These are phyloP conservation scores for Penaeus vannamei DNA, from an alignment of 1,140 invertebrate genomes.

Conservation along the genomic window DNA sequence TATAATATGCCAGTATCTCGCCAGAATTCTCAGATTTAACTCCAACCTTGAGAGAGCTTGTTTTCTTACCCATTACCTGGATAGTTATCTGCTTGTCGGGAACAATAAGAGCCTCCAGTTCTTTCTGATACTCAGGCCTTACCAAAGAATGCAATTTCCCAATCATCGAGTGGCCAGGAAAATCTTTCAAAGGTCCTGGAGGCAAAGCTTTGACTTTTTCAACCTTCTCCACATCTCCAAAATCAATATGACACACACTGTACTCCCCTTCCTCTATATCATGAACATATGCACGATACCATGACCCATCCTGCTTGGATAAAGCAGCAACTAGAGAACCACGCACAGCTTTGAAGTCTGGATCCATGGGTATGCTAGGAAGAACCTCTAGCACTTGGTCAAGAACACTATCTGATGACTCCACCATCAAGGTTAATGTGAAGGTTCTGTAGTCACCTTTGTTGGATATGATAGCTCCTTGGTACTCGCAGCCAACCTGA, in stretches of 20 bases:
- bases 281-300: constrained; percentile 13
- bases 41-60: neutral
- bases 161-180: neutral
- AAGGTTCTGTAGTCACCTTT: too few relatives aligned
- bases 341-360: neutral
- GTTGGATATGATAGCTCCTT: too few relatives aligned
- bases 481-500: too few relatives aligned
- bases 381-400: neutral
- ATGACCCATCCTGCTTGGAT: neutral
- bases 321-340: neutral
- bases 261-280: neutral
- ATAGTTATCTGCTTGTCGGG: neutral
- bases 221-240: constrained; percentile 12
- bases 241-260: constrained; percentile 13
- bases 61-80: neutral
- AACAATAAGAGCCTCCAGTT: neutral
- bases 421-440: too few relatives aligned
- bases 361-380: neutral
- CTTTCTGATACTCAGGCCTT: neutral
- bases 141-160: neutral
- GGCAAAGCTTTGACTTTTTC: neutral
- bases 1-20: neutral
- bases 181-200: neutral
- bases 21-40: neutral
- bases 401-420: neutral